Evolutionary conservation across 2,797 vertebrate genomes (phyloP), one percentile per base, ranked within the genome.

Genomic region (Acipenser ruthenus): DNA sequence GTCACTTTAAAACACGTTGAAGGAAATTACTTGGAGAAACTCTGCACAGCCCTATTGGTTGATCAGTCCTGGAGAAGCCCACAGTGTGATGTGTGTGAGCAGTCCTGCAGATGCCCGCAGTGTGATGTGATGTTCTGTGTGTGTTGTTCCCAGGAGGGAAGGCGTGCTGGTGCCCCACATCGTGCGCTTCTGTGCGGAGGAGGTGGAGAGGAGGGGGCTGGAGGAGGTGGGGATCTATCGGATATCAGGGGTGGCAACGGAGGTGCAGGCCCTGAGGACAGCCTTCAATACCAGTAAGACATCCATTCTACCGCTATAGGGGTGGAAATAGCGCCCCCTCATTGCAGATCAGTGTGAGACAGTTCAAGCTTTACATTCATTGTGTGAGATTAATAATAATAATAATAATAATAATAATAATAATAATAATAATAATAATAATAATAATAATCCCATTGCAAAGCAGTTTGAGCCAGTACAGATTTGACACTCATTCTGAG

Each of bases 211-310:
- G 60, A 81, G 87, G 68, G 89, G 89, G 23, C 47, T 89, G 79
- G 72, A 71, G 0, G 89, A 91, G 69, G 83, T 87, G 65, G 89
- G 89, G 10, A 87, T 91, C 77, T 91, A 91, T 69, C 78, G 89
- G 70, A 60, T 89, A 50, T 90, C 89, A 6, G 89, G 88, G 51
- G 72, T 72, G 10, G 62, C 76, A 72, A 80, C 69, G 2, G 82
- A 87, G 52, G 81, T 91, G 76, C 68, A 13, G 70, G 12, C 6
- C 4, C 82, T 91, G 60, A 89, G 83, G 75, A 12, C 71, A 1
- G 81, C 72, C 2, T 91, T 91, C 71, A 73, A 89, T 76, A 85
- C 69, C 74, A 84, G 89, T 91, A 77, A 86, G 88, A 68, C 3
- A 53, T n/a, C 11, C n/a, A 18, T 37, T 37, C 37, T 37, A 37